Conservation (phyloP, 2,113 vertebrate species). For the Apistogramma diplotaenia region DNA sequence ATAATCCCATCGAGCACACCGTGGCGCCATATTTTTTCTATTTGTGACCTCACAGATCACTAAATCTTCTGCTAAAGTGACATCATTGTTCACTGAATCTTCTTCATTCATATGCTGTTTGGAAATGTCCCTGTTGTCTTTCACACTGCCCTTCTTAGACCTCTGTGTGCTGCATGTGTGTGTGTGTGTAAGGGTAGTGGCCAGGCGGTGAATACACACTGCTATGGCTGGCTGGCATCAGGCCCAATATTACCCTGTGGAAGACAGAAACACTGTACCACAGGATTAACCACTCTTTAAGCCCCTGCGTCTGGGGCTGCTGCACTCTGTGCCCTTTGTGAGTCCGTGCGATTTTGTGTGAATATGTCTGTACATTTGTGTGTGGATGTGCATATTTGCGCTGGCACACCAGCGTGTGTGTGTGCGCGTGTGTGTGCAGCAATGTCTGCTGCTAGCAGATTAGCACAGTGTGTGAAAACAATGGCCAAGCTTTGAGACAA, state of each 20-base stretch:
- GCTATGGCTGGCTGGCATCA: slow-evolving; percentile 52
- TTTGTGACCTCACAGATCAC: neutral
- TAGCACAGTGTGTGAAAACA: slow-evolving; percentile 64
- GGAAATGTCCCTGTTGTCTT: neutral
- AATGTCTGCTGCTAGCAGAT: slow-evolving; percentile 69
- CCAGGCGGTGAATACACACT: slow-evolving; percentile 41
- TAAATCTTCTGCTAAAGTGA: neutral
- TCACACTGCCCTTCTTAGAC: slow-evolving; percentile 6
- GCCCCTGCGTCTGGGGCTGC: slow-evolving; percentile 46
- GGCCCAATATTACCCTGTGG: slow-evolving; percentile 49
- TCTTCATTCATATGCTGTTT: neutral
- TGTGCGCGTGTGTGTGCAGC: slow-evolving; percentile 2
- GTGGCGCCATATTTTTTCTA: neutral
- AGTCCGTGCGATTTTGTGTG: neutral
- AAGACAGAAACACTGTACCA: slow-evolving; percentile 60
- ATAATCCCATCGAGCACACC: slow-evolving; percentile 3
- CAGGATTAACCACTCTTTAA: slow-evolving; percentile 69
- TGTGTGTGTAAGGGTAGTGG: slow-evolving; percentile 6
- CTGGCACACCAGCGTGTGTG: slow-evolving; percentile 20
- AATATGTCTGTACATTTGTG: neutral
- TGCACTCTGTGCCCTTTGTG: slow-evolving; percentile 36
- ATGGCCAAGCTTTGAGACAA: slow-evolving; percentile 51
- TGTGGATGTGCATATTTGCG: neutral
- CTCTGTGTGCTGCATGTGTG: neutral
- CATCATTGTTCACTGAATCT: neutral